Conservation (phyloP, 2,888 invertebrate genomes). For the Aporophyla nigra region DNA sequence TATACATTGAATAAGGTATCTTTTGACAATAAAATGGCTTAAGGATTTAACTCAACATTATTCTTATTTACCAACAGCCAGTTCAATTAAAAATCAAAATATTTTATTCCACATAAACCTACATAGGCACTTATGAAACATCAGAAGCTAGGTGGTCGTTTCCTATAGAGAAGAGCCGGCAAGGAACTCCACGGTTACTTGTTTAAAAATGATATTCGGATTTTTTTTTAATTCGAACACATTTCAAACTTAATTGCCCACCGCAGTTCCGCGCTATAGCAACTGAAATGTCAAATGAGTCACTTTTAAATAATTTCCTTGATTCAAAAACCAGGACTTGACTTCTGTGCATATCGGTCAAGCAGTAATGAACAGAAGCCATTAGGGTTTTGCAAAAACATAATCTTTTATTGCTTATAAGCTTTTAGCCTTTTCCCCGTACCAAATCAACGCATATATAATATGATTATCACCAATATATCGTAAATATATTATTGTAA, state of each 20-base stretch:
- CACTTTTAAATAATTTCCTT: conserved; percentile 8
- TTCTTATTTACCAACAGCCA: no score
- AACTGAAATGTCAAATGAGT: conserved; percentile 3
- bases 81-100: background rate
- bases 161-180: no score
- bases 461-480: conserved; percentile 56
- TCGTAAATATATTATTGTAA: conserved; percentile 61
- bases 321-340: background rate
- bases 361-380: conserved; percentile 18
- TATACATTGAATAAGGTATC: background rate
- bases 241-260: background rate
- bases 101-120: background rate
- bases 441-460: conserved; percentile 48
- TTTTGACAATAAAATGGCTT: background rate
- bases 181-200: background rate
- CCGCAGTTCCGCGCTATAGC: background rate
- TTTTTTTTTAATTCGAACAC: background rate
- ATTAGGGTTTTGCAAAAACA: conserved; percentile 37
- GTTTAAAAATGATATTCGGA: background rate
- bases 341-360: conserved; percentile 27
- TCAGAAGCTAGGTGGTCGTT: no score
- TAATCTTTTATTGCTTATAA: conserved; percentile 32
- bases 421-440: conserved; percentile 18
- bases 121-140: no score
- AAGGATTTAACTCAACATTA: background rate